Evolutionary conservation across 2,797 vertebrate species (phyloP).

Genomic region (Coregonus suidteri): DNA sequence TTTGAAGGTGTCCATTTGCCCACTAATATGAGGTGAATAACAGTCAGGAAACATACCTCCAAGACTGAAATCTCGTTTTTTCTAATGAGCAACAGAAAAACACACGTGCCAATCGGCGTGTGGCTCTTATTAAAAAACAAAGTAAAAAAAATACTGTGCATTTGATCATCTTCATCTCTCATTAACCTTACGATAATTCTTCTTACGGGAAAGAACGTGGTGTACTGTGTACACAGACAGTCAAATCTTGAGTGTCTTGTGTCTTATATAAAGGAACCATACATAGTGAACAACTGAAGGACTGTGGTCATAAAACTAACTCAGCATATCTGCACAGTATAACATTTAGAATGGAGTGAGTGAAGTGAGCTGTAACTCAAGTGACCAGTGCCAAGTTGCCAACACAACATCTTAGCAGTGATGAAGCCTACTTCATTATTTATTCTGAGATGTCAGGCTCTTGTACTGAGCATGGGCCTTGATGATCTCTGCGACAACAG

Average conservation of each 20-base stretch:
- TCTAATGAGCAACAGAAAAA: too few species aligned
- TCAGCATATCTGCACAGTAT: not conserved
- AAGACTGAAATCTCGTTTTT: too few species aligned
- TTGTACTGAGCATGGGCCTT: constrained; percentile 74
- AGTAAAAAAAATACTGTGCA: not conserved
- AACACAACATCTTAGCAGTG: not conserved
- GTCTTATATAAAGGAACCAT: not conserved
- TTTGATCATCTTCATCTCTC: not conserved
- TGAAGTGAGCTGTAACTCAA: not conserved
- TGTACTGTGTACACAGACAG: not conserved
- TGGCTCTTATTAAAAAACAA: too few species aligned
- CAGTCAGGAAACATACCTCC: too few species aligned
- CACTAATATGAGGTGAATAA: too few species aligned
- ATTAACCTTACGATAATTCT: not conserved
- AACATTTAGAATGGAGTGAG: not conserved
- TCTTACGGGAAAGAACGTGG: not conserved
- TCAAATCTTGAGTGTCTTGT: not conserved
- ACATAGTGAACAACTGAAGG: not conserved
- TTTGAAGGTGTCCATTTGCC: too few species aligned
- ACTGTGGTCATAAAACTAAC: not conserved
- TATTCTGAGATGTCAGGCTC: constrained; percentile 41
- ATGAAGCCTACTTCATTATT: not conserved
- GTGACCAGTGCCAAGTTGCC: not conserved
- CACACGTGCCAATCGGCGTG: too few species aligned
- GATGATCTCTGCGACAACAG: constrained; percentile 82